These are phyloP conservation scores for Archocentrus centrarchus DNA, from an alignment of 2,113 vertebrate genomes.

Conservation along the genomic window DNA sequence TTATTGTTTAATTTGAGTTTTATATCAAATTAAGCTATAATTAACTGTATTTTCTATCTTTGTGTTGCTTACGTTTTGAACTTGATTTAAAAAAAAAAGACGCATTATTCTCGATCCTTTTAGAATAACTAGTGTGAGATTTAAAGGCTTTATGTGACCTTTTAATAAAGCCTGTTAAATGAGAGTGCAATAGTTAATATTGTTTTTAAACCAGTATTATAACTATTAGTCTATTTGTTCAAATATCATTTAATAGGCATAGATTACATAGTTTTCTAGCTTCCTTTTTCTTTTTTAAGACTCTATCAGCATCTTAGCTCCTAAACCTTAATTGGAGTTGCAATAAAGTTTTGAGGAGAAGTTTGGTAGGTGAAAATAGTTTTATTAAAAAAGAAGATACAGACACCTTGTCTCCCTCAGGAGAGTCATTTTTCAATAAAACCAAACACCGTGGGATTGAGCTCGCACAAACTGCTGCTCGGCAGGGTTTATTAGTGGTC, in stretches of 20 bases:
- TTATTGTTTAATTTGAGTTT: too few relatives aligned
- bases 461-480: not conserved
- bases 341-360: not conserved
- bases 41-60: not conserved
- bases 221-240: not conserved
- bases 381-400: conserved; percentile 68
- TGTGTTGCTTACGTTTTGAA: not conserved
- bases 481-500: conserved; percentile 30
- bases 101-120: not conserved
- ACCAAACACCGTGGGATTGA: conserved; percentile 36
- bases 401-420: conserved; percentile 14
- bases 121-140: not conserved
- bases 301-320: not conserved
- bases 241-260: not conserved
- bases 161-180: not conserved
- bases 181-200: too few relatives aligned
- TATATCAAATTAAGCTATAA: too few relatives aligned
- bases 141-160: not conserved
- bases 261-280: not conserved
- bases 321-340: not conserved
- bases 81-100: not conserved
- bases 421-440: conserved; percentile 30
- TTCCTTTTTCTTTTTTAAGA: not conserved
- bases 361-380: not conserved
- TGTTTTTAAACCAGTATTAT: not conserved